Percentiles rank a stretch among this genome's conserved stretches.
Evolutionary conservation across 1,140 invertebrate species (phyloP).

Genomic region (Danaus plexippus): DNA sequence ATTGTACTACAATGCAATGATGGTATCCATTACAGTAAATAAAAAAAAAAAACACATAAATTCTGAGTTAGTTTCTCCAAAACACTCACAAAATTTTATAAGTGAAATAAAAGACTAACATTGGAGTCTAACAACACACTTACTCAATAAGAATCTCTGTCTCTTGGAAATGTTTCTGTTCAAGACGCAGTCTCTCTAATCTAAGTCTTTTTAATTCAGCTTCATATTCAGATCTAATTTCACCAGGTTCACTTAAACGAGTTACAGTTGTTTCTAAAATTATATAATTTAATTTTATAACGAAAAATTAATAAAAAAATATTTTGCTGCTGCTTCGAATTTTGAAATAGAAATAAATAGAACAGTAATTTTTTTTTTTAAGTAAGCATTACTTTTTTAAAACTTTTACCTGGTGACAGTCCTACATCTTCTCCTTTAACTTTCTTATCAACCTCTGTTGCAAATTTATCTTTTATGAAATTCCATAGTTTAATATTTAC

Average conservation of each 20-base stretch:
- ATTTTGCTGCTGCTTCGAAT: background rate
- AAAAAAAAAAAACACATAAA: conserved; percentile 3
- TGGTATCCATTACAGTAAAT: no score
- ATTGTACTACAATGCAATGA: no score
- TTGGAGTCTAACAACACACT: conserved; percentile 3
- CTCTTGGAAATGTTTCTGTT: conserved; percentile 60
- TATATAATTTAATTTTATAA: conserved; percentile 8
- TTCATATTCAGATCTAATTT: conserved; percentile 82
- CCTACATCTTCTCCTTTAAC: conserved; percentile 76
- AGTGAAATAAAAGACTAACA: no score
- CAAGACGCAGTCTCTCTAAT: conserved; percentile 62
- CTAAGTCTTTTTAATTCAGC: conserved; percentile 74
- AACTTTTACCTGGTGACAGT: conserved; percentile 59
- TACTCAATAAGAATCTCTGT: conserved; percentile 62
- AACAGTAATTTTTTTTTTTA: conserved; percentile 2
- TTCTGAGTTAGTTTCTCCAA: no score
- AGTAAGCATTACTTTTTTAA: conserved; percentile 30
- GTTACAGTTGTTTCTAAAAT: conserved; percentile 39
- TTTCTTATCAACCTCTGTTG: conserved; percentile 77
- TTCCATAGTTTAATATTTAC: conserved; percentile 81
- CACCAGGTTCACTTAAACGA: conserved; percentile 72
- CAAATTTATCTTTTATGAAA: conserved; percentile 77
- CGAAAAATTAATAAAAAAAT: no score
- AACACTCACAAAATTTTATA: no score
- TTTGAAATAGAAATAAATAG: no score